phyloP scores from a whole-genome alignment of 2,113 vertebrate species.

The Mirza zaza region DNA sequence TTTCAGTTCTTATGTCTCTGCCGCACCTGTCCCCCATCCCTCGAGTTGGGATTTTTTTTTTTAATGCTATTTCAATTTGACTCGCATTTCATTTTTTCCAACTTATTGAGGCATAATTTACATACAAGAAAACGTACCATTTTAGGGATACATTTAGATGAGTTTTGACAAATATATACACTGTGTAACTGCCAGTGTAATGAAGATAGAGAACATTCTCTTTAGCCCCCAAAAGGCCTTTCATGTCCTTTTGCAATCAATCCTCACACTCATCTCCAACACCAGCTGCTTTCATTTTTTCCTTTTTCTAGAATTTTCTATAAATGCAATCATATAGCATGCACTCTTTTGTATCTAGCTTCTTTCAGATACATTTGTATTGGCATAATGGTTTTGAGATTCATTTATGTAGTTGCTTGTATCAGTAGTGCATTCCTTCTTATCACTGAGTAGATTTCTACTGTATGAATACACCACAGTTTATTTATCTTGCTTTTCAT shows the following conservation, averaged over 20 bases:
- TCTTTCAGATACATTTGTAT: background rate
- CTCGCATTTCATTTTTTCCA: background rate
- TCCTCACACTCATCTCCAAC: background rate
- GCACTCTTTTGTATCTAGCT: background rate
- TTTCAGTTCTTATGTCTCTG: conserved; percentile 12
- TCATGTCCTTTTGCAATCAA: background rate
- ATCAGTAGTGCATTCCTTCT: background rate
- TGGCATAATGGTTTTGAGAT: background rate
- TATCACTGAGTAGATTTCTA: background rate
- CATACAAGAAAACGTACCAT: background rate
- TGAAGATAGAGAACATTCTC: background rate
- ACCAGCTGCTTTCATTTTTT: background rate
- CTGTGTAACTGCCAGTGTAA: background rate
- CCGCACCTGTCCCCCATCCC: background rate
- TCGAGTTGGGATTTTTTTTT: background rate
- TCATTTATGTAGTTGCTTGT: background rate
- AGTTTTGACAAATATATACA: background rate
- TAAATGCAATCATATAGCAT: background rate
- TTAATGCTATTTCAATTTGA: background rate
- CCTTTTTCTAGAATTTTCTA: background rate
- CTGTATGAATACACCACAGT: background rate
- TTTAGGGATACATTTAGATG: background rate
- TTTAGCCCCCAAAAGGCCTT: background rate
- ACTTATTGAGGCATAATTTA: background rate
- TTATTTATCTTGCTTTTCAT: conserved; percentile 12